Evolutionary conservation across 2,113 vertebrate genomes (phyloP).

Genomic region (Corydoras sp.): DNA sequence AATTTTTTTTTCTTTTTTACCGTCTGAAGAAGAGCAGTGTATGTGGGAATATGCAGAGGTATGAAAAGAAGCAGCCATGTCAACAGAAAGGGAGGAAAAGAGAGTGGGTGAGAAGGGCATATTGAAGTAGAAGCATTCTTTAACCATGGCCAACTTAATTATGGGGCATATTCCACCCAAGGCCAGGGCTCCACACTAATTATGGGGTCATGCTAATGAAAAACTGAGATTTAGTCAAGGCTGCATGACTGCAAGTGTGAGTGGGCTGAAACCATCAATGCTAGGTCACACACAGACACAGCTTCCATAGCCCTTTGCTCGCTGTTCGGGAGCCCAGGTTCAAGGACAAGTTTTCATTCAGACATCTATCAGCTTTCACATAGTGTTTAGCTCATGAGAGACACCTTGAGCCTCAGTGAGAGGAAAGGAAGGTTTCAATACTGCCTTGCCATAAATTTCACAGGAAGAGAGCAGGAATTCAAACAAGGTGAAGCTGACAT

Average conservation of each 20-base stretch:
- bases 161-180: constrained; percentile 37
- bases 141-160: constrained; percentile 17
- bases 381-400: constrained; percentile 68
- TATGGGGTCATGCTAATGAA: constrained; percentile 36
- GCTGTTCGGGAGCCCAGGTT: constrained; percentile 44
- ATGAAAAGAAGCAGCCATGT: not conserved
- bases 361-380: constrained; percentile 58
- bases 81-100: constrained; percentile 5
- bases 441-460: constrained; percentile 13
- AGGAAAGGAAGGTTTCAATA: constrained; percentile 32
- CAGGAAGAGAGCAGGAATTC: constrained; percentile 1
- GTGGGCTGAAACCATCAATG: constrained; percentile 42
- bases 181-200: constrained; percentile 42
- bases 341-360: constrained; percentile 60
- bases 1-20: constrained; percentile 8
- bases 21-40: too few relatives aligned
- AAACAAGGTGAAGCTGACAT: constrained; percentile 8
- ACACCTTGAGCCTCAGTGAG: constrained; percentile 49
- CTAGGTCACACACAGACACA: constrained; percentile 19
- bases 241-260: constrained; percentile 29
- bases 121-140: constrained; percentile 27
- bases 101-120: not conserved
- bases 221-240: constrained; percentile 43
- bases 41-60: too few relatives aligned
- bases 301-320: constrained; percentile 26